These are phyloP conservation scores for Nerophis lumbriciformis DNA, from an alignment of 2,113 vertebrate species.

Conservation along the genomic window DNA sequence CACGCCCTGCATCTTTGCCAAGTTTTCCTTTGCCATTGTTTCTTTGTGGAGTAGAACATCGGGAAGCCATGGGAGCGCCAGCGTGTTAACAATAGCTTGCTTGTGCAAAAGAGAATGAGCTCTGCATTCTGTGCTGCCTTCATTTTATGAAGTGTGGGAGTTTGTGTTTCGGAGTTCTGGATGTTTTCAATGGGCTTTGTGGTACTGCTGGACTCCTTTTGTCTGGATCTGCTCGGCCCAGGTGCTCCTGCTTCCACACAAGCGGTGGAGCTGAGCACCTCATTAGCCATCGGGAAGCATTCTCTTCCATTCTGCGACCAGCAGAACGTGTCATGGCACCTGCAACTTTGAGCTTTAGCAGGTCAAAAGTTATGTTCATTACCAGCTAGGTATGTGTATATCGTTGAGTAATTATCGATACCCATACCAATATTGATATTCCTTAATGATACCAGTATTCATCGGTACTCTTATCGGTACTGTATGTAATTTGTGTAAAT, in stretches of 20 bases:
- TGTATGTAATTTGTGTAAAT: too few species aligned
- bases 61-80: slow-evolving; percentile 34
- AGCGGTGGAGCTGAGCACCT: slow-evolving; percentile 50
- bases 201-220: slow-evolving; percentile 46
- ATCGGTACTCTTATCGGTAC: too few species aligned
- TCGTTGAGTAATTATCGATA: too few species aligned
- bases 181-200: slow-evolving; percentile 55
- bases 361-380: slow-evolving; percentile 10
- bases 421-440: too few species aligned
- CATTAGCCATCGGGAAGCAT: slow-evolving; percentile 48
- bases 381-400: neutral
- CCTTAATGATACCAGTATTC: too few species aligned
- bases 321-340: slow-evolving; percentile 39
- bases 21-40: slow-evolving; percentile 25
- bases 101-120: slow-evolving; percentile 57
- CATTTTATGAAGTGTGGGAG: slow-evolving; percentile 66
- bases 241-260: slow-evolving; percentile 56
- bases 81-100: slow-evolving; percentile 59
- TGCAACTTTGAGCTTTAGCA: slow-evolving; percentile 28
- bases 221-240: slow-evolving; percentile 49
- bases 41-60: slow-evolving; percentile 31
- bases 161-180: slow-evolving; percentile 50
- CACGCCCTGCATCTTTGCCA: slow-evolving; percentile 15
- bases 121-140: slow-evolving; percentile 49
- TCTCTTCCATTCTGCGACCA: slow-evolving; percentile 38